Evolutionary conservation across 1,140 invertebrate species (phyloP).

Genomic region (Ceratina calcarata): DNA sequence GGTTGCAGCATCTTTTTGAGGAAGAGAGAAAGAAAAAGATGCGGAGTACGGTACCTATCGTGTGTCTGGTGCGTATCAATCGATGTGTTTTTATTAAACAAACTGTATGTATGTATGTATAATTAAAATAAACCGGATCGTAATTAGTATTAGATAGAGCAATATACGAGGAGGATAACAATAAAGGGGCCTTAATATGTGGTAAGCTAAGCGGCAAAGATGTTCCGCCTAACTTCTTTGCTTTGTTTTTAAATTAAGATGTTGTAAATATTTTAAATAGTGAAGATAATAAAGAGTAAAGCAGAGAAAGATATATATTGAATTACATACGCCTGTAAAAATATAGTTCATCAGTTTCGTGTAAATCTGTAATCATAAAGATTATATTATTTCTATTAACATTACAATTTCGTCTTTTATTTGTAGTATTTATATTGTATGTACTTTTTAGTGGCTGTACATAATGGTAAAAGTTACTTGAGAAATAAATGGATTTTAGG

Average conservation of each 20-base stretch:
- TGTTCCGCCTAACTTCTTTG: conserved; percentile 53
- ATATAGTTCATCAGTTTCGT: conserved; percentile 33
- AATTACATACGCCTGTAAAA: conserved; percentile 49
- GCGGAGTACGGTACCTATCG: conserved; percentile 50
- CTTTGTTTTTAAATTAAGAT: conserved; percentile 55
- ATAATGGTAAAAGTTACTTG: not conserved
- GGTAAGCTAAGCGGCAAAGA: conserved; percentile 57
- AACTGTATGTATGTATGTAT: conserved; percentile 57
- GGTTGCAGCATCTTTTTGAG: conserved; percentile 30
- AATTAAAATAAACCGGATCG: conserved; percentile 58
- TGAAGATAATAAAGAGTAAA: conserved; percentile 47
- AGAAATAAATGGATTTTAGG: conserved; percentile 7
- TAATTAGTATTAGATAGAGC: conserved; percentile 61
- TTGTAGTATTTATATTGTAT: conserved; percentile 22
- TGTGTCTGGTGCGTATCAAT: conserved; percentile 49
- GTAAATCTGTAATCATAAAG: conserved; percentile 17
- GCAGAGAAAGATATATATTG: conserved; percentile 43
- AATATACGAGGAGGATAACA: conserved; percentile 52
- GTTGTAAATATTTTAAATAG: conserved; percentile 61
- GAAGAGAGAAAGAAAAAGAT: not conserved
- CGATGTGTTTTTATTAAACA: conserved; percentile 59
- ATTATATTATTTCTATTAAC: conserved; percentile 25
- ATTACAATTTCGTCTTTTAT: conserved; percentile 7
- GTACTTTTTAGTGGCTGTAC: not conserved
- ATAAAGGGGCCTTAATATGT: conserved; percentile 60